These are phyloP conservation scores for Zeugodacus cucurbitae DNA, from an alignment of 1,140 invertebrate species.

Conservation along the genomic window DNA sequence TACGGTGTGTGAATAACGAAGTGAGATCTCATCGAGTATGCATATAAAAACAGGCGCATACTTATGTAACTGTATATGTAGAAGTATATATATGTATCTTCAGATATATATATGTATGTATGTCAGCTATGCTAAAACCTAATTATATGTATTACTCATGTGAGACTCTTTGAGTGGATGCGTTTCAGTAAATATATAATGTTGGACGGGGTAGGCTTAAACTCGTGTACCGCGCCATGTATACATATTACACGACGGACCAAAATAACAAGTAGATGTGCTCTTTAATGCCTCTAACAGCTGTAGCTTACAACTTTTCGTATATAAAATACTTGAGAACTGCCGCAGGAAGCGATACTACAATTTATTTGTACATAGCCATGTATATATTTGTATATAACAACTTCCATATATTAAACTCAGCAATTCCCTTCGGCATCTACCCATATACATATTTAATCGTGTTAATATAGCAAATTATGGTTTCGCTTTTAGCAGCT, in stretches of 20 bases:
- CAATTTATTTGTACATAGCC: background rate
- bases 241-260: no score
- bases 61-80: background rate
- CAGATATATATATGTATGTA: background rate
- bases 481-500: background rate
- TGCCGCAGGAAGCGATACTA: background rate
- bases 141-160: conserved; percentile 22
- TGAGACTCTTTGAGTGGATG: conserved; percentile 3
- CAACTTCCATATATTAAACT: no score
- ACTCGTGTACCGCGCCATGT: no score
- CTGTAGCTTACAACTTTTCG: background rate
- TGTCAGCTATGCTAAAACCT: background rate
- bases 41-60: background rate
- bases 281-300: background rate
- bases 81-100: background rate
- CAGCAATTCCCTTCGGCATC: no score
- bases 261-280: no score
- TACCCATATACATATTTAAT: background rate
- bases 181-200: background rate
- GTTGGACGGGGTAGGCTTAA: background rate
- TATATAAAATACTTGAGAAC: background rate
- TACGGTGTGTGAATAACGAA: background rate
- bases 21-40: background rate
- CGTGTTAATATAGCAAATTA: background rate
- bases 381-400: no score